Evolutionary conservation across 2,113 vertebrate genomes (phyloP), one percentile per base, ranked within the genome.

Genomic region (Leptobrachium leishanense): DNA sequence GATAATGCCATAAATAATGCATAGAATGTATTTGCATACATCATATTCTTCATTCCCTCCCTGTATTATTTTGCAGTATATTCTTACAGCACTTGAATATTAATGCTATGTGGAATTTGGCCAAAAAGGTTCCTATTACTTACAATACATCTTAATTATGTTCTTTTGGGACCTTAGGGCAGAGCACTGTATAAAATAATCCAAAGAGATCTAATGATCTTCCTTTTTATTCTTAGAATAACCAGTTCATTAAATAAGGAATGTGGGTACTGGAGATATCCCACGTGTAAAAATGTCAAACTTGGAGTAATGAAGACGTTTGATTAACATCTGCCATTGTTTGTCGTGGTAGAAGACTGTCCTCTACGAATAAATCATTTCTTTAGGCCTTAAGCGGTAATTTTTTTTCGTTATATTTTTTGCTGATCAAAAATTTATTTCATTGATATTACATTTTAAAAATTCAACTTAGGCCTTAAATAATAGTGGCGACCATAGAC

Each of bases 211-310:
- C 70, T 8, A 57, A 59, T 59, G 46, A 74, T 81, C 54, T 59
- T 55, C 64, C n/a, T 4, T 71, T 76, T 69, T 43, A 62, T 70
- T 63, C 68, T 70, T 55, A 40, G 42, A n/a, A 55, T 68, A 81
- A 81, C 78, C 68, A 81, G 78, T 74, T 81, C 78, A 81, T 81
- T 74, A 74, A 81, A 74, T 67, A 74, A 68, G 64, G 43, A 6
- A 62, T 68, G 50, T 42, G 57, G 78, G 13, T 67, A 81, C 15
- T 2, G 11, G 2, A 42, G 71, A 43, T 55, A 39, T 68, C 78
- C 65, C 72, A 31, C 7, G 65, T 74, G 64, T 68, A 39, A 41
- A 50, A 55, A 68, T 57, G 71, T 50, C 71, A 74, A 44, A 20
- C 7, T 9, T 11, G 31, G 8, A 68, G 43, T 68, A 81, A 81